Conservation (phyloP, 2,797 vertebrate genomes). For the Chaetodon trifasciatus region DNA sequence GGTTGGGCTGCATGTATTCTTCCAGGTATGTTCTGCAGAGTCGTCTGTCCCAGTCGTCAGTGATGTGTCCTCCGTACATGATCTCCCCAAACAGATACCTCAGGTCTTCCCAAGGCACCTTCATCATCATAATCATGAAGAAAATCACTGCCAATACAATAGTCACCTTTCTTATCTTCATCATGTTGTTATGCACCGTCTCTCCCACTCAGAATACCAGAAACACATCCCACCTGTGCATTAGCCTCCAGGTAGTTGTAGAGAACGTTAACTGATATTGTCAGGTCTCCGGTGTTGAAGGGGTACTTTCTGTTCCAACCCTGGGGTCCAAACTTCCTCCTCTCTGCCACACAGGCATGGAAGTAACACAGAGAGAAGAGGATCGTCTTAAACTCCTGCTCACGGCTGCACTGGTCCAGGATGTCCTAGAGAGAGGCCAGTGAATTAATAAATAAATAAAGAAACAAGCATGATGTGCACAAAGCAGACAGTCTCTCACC, state of each 20-base stretch:
- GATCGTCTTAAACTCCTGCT: constrained; percentile 91
- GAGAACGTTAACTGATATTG: constrained; percentile 85
- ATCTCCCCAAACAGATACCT: constrained; percentile 89
- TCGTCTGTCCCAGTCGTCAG: constrained; percentile 87
- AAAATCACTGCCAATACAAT: constrained; percentile 20
- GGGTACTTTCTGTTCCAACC: constrained; percentile 89
- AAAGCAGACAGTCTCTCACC: constrained; percentile 67
- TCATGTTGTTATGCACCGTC: neutral
- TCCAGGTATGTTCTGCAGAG: constrained; percentile 88
- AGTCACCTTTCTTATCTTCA: neutral
- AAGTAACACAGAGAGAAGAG: constrained; percentile 89
- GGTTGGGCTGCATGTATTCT: constrained; percentile 89
- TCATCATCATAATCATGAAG: constrained; percentile 33
- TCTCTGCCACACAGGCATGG: constrained; percentile 86
- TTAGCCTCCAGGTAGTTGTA: constrained; percentile 89
- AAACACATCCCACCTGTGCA: constrained; percentile 76
- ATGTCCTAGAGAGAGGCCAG: constrained; percentile 77
- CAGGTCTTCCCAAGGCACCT: constrained; percentile 88
- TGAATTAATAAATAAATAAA: neutral
- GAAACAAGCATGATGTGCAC: neutral
- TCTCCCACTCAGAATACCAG: constrained; percentile 3
- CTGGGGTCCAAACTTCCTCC: constrained; percentile 87
- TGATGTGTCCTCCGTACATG: constrained; percentile 88
- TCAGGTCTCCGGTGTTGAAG: constrained; percentile 87
- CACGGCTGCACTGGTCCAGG: constrained; percentile 88